Conservation (phyloP, 2,113 vertebrate genomes). For the Calypte anna region DNA sequence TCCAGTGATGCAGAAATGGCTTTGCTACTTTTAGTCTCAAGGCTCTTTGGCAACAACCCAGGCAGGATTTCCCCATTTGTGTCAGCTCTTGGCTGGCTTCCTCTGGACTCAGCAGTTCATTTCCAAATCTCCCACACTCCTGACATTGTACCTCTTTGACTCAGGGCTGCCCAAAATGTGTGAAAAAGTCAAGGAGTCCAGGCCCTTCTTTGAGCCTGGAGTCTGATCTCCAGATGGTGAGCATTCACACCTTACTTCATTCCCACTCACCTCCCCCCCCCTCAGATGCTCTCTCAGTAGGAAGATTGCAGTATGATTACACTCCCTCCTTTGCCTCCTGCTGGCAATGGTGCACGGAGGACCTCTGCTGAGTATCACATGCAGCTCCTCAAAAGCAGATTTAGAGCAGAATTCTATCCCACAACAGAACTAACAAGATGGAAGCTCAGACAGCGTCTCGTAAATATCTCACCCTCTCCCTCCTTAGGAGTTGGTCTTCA, state of each 20-base stretch:
- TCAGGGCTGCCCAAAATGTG: neutral
- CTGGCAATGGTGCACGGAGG: neutral
- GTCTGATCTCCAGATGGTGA: neutral
- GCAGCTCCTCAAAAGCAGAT: neutral
- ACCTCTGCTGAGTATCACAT: neutral
- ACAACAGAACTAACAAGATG: neutral
- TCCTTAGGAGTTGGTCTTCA: constrained; percentile 24
- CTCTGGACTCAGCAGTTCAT: constrained; percentile 11
- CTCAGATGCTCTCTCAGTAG: neutral
- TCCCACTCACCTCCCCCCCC: neutral
- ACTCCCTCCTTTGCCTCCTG: neutral
- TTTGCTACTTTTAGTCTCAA: constrained; percentile 2
- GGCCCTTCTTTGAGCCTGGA: neutral
- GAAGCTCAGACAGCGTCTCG: neutral
- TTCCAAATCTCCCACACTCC: neutral
- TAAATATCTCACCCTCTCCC: neutral
- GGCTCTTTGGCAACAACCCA: constrained; percentile 36
- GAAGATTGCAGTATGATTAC: neutral
- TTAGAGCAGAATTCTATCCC: neutral
- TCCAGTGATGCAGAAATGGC: neutral
- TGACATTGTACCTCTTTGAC: neutral
- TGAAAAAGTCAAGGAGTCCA: neutral
- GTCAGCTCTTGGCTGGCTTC: constrained; percentile 16
- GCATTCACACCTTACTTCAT: neutral
- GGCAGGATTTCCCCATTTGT: constrained; percentile 13